Evolutionary conservation across 2,113 vertebrate species (phyloP).

Genomic region (Hippocampus barbouri): DNA sequence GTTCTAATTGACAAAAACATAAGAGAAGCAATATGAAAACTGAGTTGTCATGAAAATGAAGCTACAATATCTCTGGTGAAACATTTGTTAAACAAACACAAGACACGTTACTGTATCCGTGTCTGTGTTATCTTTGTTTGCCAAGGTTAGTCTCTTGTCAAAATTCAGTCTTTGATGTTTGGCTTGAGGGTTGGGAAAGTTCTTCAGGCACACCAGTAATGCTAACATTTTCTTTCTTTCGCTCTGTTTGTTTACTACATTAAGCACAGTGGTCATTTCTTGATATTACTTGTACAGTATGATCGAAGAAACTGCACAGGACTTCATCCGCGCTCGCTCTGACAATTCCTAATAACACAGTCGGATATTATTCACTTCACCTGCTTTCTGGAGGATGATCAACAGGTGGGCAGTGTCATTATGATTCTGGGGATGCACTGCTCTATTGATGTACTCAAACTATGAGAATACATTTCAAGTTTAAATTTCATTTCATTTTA

Average conservation of each 20-base stretch:
- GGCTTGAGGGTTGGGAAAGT: slow-evolving; percentile 40
- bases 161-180: slow-evolving; percentile 49
- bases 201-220: slow-evolving; percentile 11
- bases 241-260: background rate
- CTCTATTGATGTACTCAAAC: background rate
- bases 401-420: background rate
- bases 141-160: slow-evolving; percentile 38
- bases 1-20: background rate
- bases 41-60: background rate
- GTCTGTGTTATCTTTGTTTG: slow-evolving; percentile 26
- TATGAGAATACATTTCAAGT: too few species aligned
- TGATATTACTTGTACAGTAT: background rate
- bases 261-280: background rate
- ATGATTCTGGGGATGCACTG: background rate
- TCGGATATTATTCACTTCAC: too few species aligned
- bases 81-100: background rate
- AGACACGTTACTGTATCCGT: slow-evolving; percentile 26
- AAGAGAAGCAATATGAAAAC: background rate
- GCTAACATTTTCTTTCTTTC: background rate
- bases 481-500: too few species aligned
- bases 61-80: background rate
- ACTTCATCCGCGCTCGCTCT: too few species aligned
- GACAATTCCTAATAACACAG: too few species aligned
- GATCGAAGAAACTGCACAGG: background rate
- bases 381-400: too few species aligned